Conservation (phyloP, 2,888 invertebrate genomes). For the Nemotelus nigrinus region DNA sequence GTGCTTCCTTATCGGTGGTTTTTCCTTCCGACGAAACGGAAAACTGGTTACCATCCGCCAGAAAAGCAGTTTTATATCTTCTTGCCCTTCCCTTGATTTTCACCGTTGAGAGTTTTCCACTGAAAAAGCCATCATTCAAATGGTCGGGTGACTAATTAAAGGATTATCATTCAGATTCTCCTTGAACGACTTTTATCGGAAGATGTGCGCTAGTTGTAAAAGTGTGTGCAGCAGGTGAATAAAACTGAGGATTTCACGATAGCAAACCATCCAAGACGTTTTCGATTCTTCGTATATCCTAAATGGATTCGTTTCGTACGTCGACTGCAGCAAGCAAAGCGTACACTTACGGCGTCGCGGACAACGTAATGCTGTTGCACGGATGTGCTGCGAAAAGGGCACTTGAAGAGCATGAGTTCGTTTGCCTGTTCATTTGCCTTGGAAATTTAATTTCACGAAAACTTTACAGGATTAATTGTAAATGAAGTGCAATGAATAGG, state of each 20-base stretch:
- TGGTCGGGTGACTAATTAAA: constrained; percentile 15
- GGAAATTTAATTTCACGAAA: not conserved
- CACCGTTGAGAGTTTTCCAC: not conserved
- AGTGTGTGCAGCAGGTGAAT: no score
- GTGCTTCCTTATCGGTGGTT: not conserved
- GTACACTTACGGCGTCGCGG: no score
- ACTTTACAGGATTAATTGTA: constrained; percentile 5
- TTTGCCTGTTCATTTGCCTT: not conserved
- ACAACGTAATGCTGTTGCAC: no score
- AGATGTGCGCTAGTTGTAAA: no score
- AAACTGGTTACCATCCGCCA: not conserved
- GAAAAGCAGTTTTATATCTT: not conserved
- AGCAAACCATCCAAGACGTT: no score
- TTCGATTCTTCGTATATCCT: no score
- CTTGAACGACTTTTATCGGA: constrained; percentile 6
- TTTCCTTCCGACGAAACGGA: not conserved
- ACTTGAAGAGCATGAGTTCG: no score
- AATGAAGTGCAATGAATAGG: not conserved
- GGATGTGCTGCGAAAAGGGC: no score
- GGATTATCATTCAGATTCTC: constrained; percentile 18
- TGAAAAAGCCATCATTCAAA: not conserved
- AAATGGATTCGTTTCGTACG: no score
- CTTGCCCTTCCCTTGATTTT: not conserved
- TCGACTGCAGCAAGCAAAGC: no score
- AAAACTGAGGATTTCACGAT: no score